phyloP scores from a whole-genome alignment of 2,888 invertebrate species.

The Drepana falcataria region DNA sequence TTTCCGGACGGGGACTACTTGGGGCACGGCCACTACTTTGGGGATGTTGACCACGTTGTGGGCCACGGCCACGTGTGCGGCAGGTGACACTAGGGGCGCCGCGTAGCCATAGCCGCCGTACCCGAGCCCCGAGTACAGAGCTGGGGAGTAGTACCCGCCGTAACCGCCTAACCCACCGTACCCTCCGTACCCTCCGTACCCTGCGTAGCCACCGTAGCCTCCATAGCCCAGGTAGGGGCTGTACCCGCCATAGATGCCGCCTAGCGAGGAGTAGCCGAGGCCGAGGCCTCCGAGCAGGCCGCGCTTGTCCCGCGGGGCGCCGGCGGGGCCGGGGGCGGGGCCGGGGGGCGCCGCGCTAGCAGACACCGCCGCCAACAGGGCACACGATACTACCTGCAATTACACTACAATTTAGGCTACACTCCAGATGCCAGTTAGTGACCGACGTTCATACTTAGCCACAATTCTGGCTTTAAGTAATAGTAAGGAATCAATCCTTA shows the following conservation, averaged over 20 bases:
- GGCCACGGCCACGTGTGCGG: neutral
- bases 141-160: constrained; percentile 4
- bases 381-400: neutral
- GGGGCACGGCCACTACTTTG: constrained; percentile 10
- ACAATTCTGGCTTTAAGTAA: too few relatives aligned
- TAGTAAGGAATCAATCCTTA: too few relatives aligned
- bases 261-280: neutral
- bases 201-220: constrained; percentile 3
- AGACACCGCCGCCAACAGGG: neutral
- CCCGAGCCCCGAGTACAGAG: constrained; percentile 4
- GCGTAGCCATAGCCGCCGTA: constrained; percentile 5
- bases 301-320: neutral
- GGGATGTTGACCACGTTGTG: constrained; percentile 4
- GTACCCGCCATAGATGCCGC: neutral
- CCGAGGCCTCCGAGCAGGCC: neutral
- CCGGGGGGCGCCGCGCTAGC: neutral
- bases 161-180: constrained; percentile 8
- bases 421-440: too few relatives aligned
- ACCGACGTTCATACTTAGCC: too few relatives aligned
- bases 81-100: neutral
- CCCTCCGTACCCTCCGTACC: constrained; percentile 2
- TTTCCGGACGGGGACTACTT: neutral
- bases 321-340: neutral
- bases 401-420: neutral
- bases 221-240: neutral